phyloP scores from a whole-genome alignment of 2,113 vertebrate species.

The Onychorhynchus coronatus region DNA sequence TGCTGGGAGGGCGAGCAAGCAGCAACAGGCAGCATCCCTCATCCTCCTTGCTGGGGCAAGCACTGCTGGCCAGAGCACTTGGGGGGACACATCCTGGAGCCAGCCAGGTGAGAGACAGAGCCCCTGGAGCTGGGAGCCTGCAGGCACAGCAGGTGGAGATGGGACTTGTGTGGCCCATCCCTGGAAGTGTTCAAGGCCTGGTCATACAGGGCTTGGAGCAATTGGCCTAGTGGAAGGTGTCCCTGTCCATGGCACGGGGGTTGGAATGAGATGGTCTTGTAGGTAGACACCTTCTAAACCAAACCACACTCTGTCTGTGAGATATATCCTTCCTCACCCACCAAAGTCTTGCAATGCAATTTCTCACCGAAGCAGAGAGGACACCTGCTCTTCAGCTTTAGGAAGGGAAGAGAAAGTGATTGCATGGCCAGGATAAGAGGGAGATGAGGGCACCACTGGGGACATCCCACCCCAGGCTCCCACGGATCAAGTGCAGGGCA shows the following conservation, averaged over 20 bases:
- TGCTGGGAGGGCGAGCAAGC: neutral
- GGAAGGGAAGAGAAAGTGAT: neutral
- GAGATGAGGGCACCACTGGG: neutral
- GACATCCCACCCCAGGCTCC: neutral
- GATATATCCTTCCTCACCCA: neutral
- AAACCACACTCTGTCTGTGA: neutral
- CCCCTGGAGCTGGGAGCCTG: neutral
- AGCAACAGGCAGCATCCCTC: neutral
- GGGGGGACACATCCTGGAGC: neutral
- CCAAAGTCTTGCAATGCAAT: neutral
- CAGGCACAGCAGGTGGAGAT: neutral
- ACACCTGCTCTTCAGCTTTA: neutral
- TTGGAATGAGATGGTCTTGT: neutral
- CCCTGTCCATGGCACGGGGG: neutral
- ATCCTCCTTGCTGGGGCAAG: neutral
- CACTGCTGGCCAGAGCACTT: neutral
- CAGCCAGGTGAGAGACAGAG: neutral
- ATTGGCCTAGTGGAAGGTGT: neutral
- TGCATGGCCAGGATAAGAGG: neutral
- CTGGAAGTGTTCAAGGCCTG: neutral
- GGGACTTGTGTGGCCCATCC: neutral
- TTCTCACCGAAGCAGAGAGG: neutral
- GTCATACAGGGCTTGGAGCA: neutral
- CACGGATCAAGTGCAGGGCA: fast-evolving
- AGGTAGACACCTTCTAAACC: neutral